Conservation (phyloP, 2,888 invertebrate genomes). For the Microplitis manilae region DNA sequence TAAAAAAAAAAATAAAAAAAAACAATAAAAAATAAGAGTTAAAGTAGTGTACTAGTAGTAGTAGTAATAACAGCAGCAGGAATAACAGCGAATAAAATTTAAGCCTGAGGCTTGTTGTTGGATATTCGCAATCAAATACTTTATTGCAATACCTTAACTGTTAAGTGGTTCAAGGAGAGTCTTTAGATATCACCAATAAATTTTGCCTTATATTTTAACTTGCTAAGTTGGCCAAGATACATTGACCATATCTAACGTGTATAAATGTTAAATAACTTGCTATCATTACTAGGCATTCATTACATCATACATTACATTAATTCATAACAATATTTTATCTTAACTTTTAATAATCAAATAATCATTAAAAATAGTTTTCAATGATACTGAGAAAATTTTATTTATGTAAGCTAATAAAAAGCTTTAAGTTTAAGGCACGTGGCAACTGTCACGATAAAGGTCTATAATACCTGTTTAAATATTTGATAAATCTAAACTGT, state of each 20-base stretch:
- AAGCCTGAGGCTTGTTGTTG: constrained; percentile 14
- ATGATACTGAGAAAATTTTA: not conserved
- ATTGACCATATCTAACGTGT: not conserved
- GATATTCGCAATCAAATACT: not conserved
- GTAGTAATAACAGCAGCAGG: not conserved
- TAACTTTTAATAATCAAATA: too few relatives aligned
- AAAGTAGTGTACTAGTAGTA: not conserved
- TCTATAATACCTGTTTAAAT: constrained; percentile 12
- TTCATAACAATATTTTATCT: not conserved
- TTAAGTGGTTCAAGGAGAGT: constrained; percentile 53
- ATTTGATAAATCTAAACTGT: constrained; percentile 20
- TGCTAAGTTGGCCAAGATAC: not conserved
- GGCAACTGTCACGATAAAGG: not conserved
- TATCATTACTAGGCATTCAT: not conserved
- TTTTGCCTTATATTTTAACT: constrained; percentile 25
- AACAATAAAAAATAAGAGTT: not conserved
- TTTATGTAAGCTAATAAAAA: not conserved
- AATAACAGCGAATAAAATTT: constrained; percentile 20
- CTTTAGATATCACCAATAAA: constrained; percentile 13
- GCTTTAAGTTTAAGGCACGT: not conserved
- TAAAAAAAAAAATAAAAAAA: constrained; percentile 28
- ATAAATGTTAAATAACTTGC: not conserved
- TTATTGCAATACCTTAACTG: constrained; percentile 49
- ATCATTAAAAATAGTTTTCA: not conserved
- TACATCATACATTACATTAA: not conserved